Base-by-base conservation (phyloP, 2,113 vertebrate genomes). In the Pitta sordida region DNA sequence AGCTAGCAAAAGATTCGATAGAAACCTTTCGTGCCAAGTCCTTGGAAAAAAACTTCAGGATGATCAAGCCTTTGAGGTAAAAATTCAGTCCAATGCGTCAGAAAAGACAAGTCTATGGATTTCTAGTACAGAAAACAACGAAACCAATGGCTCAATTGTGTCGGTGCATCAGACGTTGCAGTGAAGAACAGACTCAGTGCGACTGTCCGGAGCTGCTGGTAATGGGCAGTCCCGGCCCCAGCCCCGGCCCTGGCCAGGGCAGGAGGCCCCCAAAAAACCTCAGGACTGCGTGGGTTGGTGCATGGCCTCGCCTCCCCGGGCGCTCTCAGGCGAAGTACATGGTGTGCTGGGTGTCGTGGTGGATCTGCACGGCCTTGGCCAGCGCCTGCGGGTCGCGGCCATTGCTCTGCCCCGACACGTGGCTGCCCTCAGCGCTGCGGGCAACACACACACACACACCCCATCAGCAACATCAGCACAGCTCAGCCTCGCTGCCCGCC, bases 361-460 rank as follows among this genome's bases (percentile, higher is more conserved):
- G 99, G 98, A 99, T 99, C 98, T 99, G 99, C 78, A 99, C 99
- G 3, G 99, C 99, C 97, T 99, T 99, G 58, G 99, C 99, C 97
- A 99, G 97, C 18, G 99, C 99, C 96, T 98, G 99, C 37, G 99
- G 99, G 86, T 99, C 99, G 29, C 99, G 98, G 87, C 99, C 99
- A 4, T 99, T 99, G 97, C 99, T 99, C 97, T 99, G 99, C 96
- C 99, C 99, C 41, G 99, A 99, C 78, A 99, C 99, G 4, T 99
- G 99, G 98, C 99, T 99, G 97, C 99, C 99, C 95, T 99, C 99
- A 24, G 99, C 99, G 26, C 99, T 99, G 98, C 7, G 95, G 96
- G 75, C 87, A 70, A n/a, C n/a, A n/a, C n/a, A n/a, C n/a, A n/a
- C n/a, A n/a, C 94, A 97, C 68, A 93, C 60, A 76, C 13, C 86